Evolutionary conservation across 1,140 invertebrate genomes (phyloP), one percentile per base, ranked within the genome.

Genomic region (Aporrectodea caliginosa): DNA sequence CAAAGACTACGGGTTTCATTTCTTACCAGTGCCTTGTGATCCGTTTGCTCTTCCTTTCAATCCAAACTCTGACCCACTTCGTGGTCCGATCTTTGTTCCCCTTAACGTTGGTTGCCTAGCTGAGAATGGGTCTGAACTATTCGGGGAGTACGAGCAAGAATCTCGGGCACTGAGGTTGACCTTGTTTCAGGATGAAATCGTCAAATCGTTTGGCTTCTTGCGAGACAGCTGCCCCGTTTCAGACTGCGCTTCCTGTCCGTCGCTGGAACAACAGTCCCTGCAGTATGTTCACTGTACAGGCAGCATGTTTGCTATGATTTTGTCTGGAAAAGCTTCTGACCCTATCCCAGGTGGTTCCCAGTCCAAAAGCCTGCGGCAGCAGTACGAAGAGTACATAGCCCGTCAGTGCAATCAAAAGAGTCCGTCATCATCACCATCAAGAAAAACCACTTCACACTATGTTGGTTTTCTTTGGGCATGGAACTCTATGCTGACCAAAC

Each of bases 401-500:
- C 89, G 95, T 69, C 94, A 96, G 84, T 94, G 95, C 31, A 94
- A 93, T 85, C 93, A 93, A 0, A 92, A 93, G 82, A 92, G 91
- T 75, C 78, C 35, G 27, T 29, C 0, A 74, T 35, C n/a, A 43
- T 78, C 14, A 69, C 31, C 14, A 33, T n/a, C n/a, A n/a, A n/a
- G n/a, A n/a, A 35, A 30, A 29, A 69, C 29, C 74, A 68, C 73
- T 35, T 82, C 33, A 1, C 35, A 73, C 22, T 80, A 83, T 33
- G 92, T 95, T 89, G 96, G 96, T 6, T 99, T 98, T 88, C 88
- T 98, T 2, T 99, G 97, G 97, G 96, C 96, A 0, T 99, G 97
- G 96, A 99, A 99, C 91, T 96, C 98, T 85, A 98, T 98, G 96
- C 92, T 98, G 31, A 96, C 95, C 78, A 92, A 93, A 82, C 91